These are phyloP conservation scores for Eurosta solidaginis DNA, from an alignment of 1,140 invertebrate species.

Conservation along the genomic window DNA sequence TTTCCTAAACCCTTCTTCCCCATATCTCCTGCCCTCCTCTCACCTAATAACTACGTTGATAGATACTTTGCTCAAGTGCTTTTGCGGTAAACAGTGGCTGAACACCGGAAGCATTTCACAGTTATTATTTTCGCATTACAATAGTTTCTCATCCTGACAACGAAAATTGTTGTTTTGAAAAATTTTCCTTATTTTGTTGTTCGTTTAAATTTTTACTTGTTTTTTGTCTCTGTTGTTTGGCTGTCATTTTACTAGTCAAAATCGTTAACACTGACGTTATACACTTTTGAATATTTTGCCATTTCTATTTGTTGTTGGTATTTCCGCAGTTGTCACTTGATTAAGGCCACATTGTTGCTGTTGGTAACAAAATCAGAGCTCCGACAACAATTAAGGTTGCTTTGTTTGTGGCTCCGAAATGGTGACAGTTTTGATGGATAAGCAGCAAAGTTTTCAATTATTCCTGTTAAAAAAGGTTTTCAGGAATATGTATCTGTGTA, in stretches of 20 bases:
- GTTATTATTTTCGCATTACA: constrained; percentile 32
- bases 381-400: background rate
- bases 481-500: background rate
- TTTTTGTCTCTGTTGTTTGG: background rate
- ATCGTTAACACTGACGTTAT: background rate
- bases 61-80: too few relatives aligned
- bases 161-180: background rate
- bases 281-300: background rate
- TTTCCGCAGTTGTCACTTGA: constrained; percentile 4
- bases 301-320: background rate
- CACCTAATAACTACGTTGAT: too few relatives aligned
- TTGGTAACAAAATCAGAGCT: constrained; percentile 11
- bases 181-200: background rate
- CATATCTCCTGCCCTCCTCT: too few relatives aligned
- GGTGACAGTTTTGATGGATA: constrained; percentile 33
- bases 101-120: constrained; percentile 27
- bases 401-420: constrained; percentile 5
- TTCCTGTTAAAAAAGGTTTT: background rate
- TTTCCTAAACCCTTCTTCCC: too few relatives aligned
- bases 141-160: constrained; percentile 18
- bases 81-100: background rate
- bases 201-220: background rate
- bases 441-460: constrained; percentile 2
- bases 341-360: background rate
- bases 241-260: background rate